These are phyloP conservation scores for Scaptomyza flava DNA, from an alignment of 2,888 invertebrate genomes.

Conservation along the genomic window DNA sequence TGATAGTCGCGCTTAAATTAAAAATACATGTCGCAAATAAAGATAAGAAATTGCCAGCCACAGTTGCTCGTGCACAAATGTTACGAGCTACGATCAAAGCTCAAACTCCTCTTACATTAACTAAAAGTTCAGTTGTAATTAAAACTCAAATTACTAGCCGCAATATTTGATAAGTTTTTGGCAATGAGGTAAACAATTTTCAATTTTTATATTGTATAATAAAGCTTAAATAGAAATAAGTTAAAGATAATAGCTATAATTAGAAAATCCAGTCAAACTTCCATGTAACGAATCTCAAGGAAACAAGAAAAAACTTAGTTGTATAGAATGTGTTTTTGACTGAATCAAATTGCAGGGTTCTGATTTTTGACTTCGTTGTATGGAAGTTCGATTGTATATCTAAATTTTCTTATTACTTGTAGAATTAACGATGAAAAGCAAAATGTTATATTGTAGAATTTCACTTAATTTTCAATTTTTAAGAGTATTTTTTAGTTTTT, in stretches of 20 bases:
- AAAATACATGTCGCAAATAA: slow-evolving; percentile 70
- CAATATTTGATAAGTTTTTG: slow-evolving; percentile 15
- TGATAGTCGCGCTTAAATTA: slow-evolving; percentile 66
- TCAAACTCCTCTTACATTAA: neutral
- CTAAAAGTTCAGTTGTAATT: slow-evolving; percentile 51
- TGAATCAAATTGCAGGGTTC: too few relatives aligned
- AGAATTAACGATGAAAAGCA: too few relatives aligned
- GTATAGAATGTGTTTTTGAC: too few relatives aligned
- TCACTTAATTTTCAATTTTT: neutral
- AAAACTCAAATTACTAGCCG: slow-evolving; percentile 44
- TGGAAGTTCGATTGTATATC: too few relatives aligned
- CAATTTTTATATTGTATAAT: slow-evolving; percentile 12
- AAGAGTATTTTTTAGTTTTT: neutral
- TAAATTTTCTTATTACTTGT: too few relatives aligned
- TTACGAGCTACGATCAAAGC: slow-evolving; percentile 10
- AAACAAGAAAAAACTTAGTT: too few relatives aligned
- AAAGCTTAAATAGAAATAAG: too few relatives aligned
- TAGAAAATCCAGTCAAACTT: too few relatives aligned
- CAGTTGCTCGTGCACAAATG: slow-evolving; percentile 9
- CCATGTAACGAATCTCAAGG: too few relatives aligned
- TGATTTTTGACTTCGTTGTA: too few relatives aligned
- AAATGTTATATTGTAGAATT: neutral
- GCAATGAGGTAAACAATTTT: slow-evolving; percentile 9
- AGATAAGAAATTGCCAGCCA: slow-evolving; percentile 63
- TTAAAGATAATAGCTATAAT: too few relatives aligned